Percentiles rank a stretch among this genome's conserved stretches.
Evolutionary conservation across 2,797 vertebrate species (phyloP).

Genomic region (Artibeus jamaicensis): DNA sequence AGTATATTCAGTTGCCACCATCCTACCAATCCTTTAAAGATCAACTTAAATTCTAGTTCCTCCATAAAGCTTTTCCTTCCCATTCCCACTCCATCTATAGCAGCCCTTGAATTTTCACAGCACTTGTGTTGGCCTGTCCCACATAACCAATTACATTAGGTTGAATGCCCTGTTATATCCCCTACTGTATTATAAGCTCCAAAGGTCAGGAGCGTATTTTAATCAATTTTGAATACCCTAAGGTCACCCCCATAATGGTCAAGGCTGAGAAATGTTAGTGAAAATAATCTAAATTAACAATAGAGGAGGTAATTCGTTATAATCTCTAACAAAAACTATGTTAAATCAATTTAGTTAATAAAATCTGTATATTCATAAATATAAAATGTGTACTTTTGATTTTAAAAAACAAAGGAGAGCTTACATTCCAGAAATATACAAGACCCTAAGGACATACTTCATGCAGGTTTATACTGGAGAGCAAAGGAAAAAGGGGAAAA

Average conservation of each 20-base stretch:
- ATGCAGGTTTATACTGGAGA: not conserved
- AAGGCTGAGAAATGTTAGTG: not conserved
- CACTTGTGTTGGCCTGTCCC: not conserved
- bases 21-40: not conserved
- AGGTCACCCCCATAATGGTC: not conserved
- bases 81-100: accelerated
- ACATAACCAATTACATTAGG: not conserved
- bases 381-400: not conserved
- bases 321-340: slow-evolving; percentile 5
- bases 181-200: not conserved
- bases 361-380: slow-evolving; percentile 17
- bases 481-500: not conserved
- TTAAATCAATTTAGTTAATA: slow-evolving; percentile 31
- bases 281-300: not conserved
- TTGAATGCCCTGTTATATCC: not conserved
- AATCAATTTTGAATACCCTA: not conserved
- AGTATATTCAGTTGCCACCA: not conserved
- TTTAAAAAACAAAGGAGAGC: slow-evolving; percentile 28
- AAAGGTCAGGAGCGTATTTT: not conserved
- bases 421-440: not conserved
- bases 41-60: not conserved
- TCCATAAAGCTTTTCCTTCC: not conserved
- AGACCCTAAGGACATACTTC: not conserved
- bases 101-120: not conserved
- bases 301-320: not conserved